Conservation (phyloP, 2,113 vertebrate species). For the Clinocottus analis region DNA sequence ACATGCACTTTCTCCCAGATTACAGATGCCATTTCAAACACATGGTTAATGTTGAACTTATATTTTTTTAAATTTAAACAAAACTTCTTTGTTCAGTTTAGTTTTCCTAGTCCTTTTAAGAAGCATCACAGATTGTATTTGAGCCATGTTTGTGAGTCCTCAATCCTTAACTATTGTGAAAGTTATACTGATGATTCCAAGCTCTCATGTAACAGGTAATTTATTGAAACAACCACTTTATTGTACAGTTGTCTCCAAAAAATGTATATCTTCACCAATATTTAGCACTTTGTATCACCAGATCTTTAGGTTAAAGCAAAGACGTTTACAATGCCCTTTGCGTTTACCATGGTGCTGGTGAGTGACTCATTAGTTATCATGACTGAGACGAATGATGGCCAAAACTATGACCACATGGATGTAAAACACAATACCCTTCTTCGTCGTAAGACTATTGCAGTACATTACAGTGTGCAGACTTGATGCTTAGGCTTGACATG, state of each 20-base stretch:
- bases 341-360: not conserved
- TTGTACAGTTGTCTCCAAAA: not conserved
- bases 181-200: not conserved
- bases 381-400: not conserved
- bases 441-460: not conserved
- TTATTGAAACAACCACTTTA: not conserved
- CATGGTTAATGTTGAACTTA: not conserved
- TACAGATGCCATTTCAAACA: not conserved
- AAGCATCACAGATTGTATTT: not conserved
- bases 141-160: not conserved
- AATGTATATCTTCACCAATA: not conserved
- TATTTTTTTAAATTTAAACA: too few species aligned
- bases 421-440: not conserved
- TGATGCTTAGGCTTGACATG: not conserved
- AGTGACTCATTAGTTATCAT: not conserved
- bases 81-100: not conserved
- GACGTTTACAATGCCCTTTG: not conserved
- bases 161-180: not conserved
- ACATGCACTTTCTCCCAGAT: not conserved
- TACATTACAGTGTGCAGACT: not conserved
- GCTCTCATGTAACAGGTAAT: not conserved
- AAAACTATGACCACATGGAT: not conserved
- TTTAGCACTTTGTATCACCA: not conserved
- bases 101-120: not conserved
- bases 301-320: not conserved